A percentile compares a stretch with the other conserved stretches of the same genome.
Conservation (phyloP, 2,888 invertebrate genomes). For the Platerodrilus igneus region DNA sequence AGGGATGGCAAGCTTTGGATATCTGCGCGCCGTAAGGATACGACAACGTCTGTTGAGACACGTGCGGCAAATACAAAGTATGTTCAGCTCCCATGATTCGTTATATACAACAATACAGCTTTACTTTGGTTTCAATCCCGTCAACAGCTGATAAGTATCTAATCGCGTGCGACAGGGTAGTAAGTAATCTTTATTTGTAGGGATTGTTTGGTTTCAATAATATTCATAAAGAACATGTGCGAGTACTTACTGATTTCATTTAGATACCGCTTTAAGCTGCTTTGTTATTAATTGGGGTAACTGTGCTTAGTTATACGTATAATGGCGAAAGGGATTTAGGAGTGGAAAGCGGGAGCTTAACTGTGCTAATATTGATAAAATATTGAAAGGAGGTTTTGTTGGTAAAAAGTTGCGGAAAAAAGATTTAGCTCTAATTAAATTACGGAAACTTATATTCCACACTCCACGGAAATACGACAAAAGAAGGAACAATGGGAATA, state of each 20-base stretch:
- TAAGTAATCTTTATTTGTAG: conserved; percentile 27
- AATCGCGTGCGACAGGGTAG: conserved; percentile 28
- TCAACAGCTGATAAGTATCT: conserved; percentile 32
- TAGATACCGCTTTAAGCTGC: conserved; percentile 20
- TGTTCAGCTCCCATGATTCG: conserved; percentile 14
- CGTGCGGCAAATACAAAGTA: conserved; percentile 28
- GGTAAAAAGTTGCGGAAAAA: too few relatives aligned
- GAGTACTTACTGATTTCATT: conserved; percentile 28
- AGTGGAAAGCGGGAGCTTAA: too few relatives aligned
- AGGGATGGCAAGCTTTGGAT: too few relatives aligned
- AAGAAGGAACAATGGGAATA: too few relatives aligned
- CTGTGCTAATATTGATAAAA: too few relatives aligned
- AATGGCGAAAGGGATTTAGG: too few relatives aligned
- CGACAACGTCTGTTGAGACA: conserved; percentile 28
- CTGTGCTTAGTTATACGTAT: too few relatives aligned
- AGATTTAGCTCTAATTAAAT: too few relatives aligned
- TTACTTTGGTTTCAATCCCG: conserved; percentile 17
- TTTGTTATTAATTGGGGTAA: conserved; percentile 19
- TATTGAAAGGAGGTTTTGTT: too few relatives aligned
- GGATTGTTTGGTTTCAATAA: conserved; percentile 31
- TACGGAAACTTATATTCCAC: too few relatives aligned
- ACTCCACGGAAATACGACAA: too few relatives aligned
- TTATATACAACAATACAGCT: conserved; percentile 4
- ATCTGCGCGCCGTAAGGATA: conserved; percentile 17
- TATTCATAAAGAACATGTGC: conserved; percentile 30